Percentiles rank a stretch among this genome's conserved stretches.
These are phyloP conservation scores for Drosophila nigricruria DNA, from an alignment of 2,888 invertebrate species.

Conservation along the genomic window DNA sequence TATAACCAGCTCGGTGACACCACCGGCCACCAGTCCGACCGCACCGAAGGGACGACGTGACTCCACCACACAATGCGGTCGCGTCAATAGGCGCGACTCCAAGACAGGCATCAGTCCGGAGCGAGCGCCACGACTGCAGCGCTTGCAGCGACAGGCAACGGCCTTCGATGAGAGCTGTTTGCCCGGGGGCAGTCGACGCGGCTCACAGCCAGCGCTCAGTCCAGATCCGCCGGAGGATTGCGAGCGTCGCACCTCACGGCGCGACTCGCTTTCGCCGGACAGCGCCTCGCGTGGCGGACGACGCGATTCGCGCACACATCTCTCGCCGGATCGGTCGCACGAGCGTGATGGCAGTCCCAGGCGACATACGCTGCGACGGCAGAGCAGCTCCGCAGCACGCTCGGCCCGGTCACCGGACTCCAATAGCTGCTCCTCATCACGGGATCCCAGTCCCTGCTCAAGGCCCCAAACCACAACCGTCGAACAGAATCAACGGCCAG, in stretches of 20 bases:
- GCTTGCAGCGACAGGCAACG: conserved; percentile 94
- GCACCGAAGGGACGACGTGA: conserved; percentile 89
- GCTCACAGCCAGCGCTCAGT: conserved; percentile 93
- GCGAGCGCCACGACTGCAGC: conserved; percentile 87
- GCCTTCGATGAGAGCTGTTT: conserved; percentile 94
- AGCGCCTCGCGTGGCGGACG: conserved; percentile 90
- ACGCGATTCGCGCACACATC: conserved; percentile 91
- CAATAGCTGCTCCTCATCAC: conserved; percentile 91
- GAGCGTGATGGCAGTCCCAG: conserved; percentile 93
- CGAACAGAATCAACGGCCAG: conserved; percentile 88
- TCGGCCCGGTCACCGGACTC: conserved; percentile 89
- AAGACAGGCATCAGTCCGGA: conserved; percentile 89
- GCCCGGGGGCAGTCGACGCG: conserved; percentile 90
- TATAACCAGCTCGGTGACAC: conserved; percentile 93
- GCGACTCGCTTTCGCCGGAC: conserved; percentile 96
- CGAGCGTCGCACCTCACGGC: conserved; percentile 89
- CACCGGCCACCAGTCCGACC: conserved; percentile 92
- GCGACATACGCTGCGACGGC: conserved; percentile 91
- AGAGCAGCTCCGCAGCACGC: conserved; percentile 91
- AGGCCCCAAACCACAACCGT: conserved; percentile 86
- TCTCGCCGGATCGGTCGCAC: conserved; percentile 93
- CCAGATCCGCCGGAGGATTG: conserved; percentile 91
- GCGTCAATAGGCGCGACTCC: conserved; percentile 89
- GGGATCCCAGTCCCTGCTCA: conserved; percentile 94
- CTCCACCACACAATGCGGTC: conserved; percentile 93